Base-by-base conservation (phyloP, 2,888 invertebrate species). In the Xylocampa areola region DNA sequence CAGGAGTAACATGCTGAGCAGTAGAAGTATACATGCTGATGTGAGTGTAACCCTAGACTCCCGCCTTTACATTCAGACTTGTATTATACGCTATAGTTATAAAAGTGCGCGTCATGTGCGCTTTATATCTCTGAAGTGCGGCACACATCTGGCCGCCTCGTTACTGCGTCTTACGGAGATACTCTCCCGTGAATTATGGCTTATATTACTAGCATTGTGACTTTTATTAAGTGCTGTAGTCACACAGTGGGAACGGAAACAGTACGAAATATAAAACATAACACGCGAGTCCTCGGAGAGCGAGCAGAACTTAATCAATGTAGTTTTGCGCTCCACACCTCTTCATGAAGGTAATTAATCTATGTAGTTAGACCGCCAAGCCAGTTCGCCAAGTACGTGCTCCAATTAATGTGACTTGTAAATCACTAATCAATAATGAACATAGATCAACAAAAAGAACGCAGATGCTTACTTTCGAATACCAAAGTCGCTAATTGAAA, bases 141-240 rank as follows among this genome's bases (percentile, higher is more conserved):
- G 55, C 57, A 60, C 66, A 75, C 80, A 81, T 81, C 81, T 81
- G 79, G 75, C 54, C 57, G 40, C 51, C 68, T 79, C 77, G 76
- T 79, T 76, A 73, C 73, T 70, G 67, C 62, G 67, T 68, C 73
- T 74, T 66, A 62, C 63, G 64, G 36, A 67, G 57, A 65, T 60
- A 64, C 60, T 71, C 68, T 58, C 69, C 65, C 63, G 53, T 68
- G 78, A 77, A 49, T 75, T 68, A 73, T 72, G 51, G 53, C 58
- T 60, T 58, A 72, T 72, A 76, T 74, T 69, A 69, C 68, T 60
- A 55, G 64, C 55, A 63, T 55, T 72, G 70, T 62, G 69, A 67
- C 68, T 68, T 76, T 76, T 74, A 76, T 76, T 76, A 72, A 76
- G 72, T 68, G 60, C 59, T 62, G 52, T 37, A 59, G 37, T 51